phyloP scores from a whole-genome alignment of 2,797 vertebrate species.

The Onychomys torridus region DNA sequence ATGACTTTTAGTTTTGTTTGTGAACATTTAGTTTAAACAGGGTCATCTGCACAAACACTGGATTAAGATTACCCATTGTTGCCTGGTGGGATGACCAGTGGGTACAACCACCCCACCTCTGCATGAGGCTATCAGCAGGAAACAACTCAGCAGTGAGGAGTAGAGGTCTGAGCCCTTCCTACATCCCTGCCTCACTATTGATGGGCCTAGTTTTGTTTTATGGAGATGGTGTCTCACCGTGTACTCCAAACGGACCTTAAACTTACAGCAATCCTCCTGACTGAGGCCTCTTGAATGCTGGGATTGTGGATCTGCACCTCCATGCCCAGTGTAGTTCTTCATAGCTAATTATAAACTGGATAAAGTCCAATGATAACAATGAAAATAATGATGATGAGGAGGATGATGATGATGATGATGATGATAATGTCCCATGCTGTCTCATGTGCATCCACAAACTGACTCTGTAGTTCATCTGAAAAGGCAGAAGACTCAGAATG shows the following conservation, averaged over 20 bases:
- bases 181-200: too few species aligned
- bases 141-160: background rate
- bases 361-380: background rate
- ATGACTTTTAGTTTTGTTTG: background rate
- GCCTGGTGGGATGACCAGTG: background rate
- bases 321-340: background rate
- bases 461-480: background rate
- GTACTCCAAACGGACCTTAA: background rate
- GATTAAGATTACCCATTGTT: background rate
- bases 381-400: too few species aligned
- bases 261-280: background rate
- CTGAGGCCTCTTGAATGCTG: background rate
- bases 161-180: too few species aligned
- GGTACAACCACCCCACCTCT: background rate
- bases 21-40: background rate
- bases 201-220: background rate
- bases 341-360: too few species aligned
- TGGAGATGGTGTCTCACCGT: background rate
- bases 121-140: background rate
- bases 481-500: background rate
- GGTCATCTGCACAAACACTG: too few species aligned
- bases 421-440: too few species aligned
- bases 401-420: too few species aligned
- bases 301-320: background rate
- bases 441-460: too few species aligned